A percentile compares a stretch with the other conserved stretches of the same genome.
Conservation (phyloP, 2,113 vertebrate species). For the Procavia capensis region DNA sequence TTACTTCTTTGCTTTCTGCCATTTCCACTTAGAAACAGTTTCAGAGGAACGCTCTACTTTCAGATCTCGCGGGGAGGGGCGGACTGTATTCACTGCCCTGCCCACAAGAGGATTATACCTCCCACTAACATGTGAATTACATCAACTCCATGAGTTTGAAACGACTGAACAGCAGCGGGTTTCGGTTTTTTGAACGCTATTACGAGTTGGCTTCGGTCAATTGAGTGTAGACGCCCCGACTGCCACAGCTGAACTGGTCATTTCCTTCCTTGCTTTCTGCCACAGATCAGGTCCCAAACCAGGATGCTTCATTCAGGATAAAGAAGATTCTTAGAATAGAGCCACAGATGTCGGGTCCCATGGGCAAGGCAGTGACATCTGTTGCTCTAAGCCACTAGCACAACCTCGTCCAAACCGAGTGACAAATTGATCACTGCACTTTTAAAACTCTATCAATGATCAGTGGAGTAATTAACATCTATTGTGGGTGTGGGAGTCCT, state of each 20-base stretch:
- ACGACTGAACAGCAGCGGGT: too few relatives aligned
- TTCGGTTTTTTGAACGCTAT: too few relatives aligned
- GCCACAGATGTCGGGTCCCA: too few relatives aligned
- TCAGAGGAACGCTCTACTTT: too few relatives aligned
- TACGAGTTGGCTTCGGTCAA: neutral
- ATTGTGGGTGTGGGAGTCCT: neutral
- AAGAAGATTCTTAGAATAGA: neutral
- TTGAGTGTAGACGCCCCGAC: neutral
- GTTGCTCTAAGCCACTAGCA: neutral
- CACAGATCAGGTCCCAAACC: neutral
- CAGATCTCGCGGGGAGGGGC: too few relatives aligned
- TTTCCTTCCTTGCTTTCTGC: neutral
- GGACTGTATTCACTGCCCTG: neutral
- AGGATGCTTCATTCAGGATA: neutral
- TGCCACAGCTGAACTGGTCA: neutral
- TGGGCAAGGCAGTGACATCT: conserved; percentile 8
- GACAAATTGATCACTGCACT: neutral
- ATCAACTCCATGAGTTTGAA: too few relatives aligned
- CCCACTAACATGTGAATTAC: neutral
- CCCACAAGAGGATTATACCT: neutral
- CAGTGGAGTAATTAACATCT: neutral
- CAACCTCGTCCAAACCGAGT: neutral
- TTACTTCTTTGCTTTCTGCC: too few relatives aligned
- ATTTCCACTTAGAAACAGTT: too few relatives aligned
- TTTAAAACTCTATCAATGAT: neutral